Conservation (phyloP, 2,797 vertebrate species). For the Urophycis tenuis region DNA sequence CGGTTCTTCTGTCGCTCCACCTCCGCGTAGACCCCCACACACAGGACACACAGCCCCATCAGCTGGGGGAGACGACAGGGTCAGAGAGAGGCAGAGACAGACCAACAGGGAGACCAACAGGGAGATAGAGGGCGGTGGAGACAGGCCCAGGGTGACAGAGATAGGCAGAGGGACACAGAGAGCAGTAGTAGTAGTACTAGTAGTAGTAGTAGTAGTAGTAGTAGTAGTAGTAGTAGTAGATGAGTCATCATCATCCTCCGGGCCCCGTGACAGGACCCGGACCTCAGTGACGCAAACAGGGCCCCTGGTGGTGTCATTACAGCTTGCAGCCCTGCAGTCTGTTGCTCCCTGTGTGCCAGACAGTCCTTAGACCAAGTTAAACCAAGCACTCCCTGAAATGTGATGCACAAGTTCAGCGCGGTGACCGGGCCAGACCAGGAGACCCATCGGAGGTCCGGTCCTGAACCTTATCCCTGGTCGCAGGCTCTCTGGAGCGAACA, state of each 20-base stretch:
- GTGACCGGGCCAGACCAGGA: not conserved
- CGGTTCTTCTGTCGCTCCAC: conserved; percentile 83
- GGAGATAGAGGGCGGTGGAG: no score
- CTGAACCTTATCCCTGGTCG: not conserved
- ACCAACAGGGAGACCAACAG: no score
- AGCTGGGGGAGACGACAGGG: conserved; percentile 58
- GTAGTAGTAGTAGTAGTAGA: not conserved
- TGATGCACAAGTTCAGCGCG: not conserved
- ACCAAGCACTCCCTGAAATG: not conserved
- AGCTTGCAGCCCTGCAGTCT: not conserved
- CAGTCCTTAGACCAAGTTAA: no score
- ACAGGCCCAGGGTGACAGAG: no score
- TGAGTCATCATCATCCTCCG: not conserved
- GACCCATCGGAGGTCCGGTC: not conserved
- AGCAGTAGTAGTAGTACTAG: no score
- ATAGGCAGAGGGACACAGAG: not conserved
- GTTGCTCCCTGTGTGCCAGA: not conserved
- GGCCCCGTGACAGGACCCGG: no score
- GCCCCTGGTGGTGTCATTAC: not conserved
- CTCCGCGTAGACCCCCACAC: conserved; percentile 83
- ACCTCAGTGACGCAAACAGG: no score
- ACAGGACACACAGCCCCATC: conserved; percentile 78
- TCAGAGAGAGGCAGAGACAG: not conserved
- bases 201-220: no score
- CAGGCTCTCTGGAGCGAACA: not conserved